Conservation (phyloP, 2,888 invertebrate genomes). For the Caenorhabditis macrosperma region DNA sequence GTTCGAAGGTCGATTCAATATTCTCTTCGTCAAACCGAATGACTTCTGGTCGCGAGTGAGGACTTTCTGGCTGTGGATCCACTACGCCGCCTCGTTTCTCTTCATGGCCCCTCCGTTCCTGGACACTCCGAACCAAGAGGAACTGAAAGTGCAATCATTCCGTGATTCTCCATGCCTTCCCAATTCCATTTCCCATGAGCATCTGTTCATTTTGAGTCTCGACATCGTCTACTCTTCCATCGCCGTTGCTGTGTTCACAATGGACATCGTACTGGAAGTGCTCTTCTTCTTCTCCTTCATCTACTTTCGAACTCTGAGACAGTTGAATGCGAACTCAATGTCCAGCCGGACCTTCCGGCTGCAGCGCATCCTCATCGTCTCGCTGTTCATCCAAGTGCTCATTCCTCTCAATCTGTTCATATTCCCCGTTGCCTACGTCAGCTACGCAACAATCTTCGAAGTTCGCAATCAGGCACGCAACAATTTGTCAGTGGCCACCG, state of each 20-base stretch:
- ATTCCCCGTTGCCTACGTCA: slow-evolving; percentile 14
- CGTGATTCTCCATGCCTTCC: slow-evolving; percentile 14
- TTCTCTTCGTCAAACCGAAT: slow-evolving; percentile 13
- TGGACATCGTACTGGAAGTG: slow-evolving; percentile 10
- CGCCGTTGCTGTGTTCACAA: not conserved
- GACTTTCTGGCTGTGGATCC: slow-evolving; percentile 16
- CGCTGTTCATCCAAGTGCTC: slow-evolving; percentile 29
- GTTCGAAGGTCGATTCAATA: slow-evolving; percentile 31
- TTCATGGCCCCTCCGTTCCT: slow-evolving; percentile 33
- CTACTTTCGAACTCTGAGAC: slow-evolving; percentile 12
- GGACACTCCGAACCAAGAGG: not conserved
- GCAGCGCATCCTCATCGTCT: slow-evolving; percentile 10
- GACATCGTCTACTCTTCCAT: slow-evolving; percentile 13
- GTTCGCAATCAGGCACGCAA: slow-evolving; percentile 36
- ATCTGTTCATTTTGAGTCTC: slow-evolving; percentile 18
- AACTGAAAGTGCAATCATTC: not conserved
- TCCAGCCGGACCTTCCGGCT: slow-evolving; percentile 22
- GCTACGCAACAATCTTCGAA: not conserved
- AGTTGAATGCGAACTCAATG: slow-evolving; percentile 17
- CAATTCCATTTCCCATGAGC: not conserved
- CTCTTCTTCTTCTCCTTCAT: slow-evolving; percentile 21
- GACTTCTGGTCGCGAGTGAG: slow-evolving; percentile 16
- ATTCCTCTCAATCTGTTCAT: slow-evolving; percentile 32
- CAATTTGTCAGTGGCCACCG: slow-evolving; percentile 17
- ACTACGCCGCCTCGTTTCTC: slow-evolving; percentile 23